A percentile compares a stretch with the other conserved stretches of the same genome.
Conservation (phyloP, 1,140 invertebrate species). For the Helicorthomorpha holstii region DNA sequence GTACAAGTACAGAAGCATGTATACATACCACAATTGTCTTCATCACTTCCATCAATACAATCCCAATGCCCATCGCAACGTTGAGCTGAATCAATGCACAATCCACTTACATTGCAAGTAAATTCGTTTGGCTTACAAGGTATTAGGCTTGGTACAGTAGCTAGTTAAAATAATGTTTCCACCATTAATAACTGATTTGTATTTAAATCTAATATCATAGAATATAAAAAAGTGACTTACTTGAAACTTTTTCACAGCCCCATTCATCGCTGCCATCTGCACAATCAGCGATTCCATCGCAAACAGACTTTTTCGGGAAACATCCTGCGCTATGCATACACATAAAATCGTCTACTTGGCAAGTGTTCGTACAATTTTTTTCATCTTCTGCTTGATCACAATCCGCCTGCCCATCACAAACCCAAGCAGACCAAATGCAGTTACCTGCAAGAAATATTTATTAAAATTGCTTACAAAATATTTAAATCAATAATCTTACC, state of each 20-base stretch:
- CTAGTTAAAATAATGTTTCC: neutral
- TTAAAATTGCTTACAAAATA: conserved; percentile 15
- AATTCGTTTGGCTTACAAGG: neutral
- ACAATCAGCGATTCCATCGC: conserved; percentile 52
- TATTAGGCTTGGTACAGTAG: neutral
- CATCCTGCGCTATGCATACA: conserved; percentile 54
- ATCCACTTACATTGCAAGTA: conserved; percentile 21
- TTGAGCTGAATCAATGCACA: conserved; percentile 37
- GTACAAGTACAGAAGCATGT: too few relatives aligned
- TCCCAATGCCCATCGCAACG: conserved; percentile 47
- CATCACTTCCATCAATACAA: conserved; percentile 55
- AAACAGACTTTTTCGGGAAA: conserved; percentile 40
- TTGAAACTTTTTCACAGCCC: conserved; percentile 15
- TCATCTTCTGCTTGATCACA: conserved; percentile 62
- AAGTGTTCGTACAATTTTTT: conserved; percentile 36
- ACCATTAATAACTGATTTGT: neutral
- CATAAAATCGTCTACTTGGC: conserved; percentile 42
- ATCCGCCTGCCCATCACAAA: conserved; percentile 57
- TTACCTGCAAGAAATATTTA: conserved; percentile 30
- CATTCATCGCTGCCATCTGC: conserved; percentile 60
- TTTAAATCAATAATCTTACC: conserved; percentile 20
- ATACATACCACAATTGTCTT: conserved; percentile 36
- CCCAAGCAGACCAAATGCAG: conserved; percentile 54
- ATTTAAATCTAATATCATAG: neutral
- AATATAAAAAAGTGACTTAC: neutral